Conservation (phyloP, 2,888 invertebrate genomes). For the Cacoxenus indagator region DNA sequence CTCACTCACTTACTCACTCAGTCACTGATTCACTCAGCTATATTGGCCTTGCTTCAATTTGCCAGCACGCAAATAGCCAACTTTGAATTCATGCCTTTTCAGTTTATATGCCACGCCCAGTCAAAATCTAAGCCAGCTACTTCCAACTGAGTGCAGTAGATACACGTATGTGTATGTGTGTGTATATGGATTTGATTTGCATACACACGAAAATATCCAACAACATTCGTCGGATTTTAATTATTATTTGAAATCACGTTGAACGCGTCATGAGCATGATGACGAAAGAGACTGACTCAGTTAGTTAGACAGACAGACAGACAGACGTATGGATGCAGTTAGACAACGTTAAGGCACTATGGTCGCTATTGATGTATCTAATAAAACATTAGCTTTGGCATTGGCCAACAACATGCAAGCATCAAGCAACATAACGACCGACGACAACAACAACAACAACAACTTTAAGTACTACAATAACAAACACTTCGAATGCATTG, state of each 20-base stretch:
- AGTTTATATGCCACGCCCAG: not conserved
- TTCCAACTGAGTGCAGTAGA: too few relatives aligned
- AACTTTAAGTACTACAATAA: too few relatives aligned
- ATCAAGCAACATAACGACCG: too few relatives aligned
- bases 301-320: not conserved
- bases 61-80: not conserved
- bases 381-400: conserved; percentile 48
- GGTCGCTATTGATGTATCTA: conserved; percentile 32
- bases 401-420: too few relatives aligned
- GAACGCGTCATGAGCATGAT: conserved; percentile 20
- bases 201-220: conserved; percentile 48
- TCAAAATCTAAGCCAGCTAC: not conserved
- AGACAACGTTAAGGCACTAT: not conserved
- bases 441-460: conserved; percentile 22
- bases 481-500: conserved; percentile 24
- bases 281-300: not conserved
- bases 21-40: not conserved
- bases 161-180: not conserved
- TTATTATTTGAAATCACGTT: conserved; percentile 52
- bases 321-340: not conserved
- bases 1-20: not conserved
- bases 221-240: conserved; percentile 50
- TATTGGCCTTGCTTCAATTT: not conserved
- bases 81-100: not conserved
- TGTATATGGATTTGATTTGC: conserved; percentile 25